Percentiles rank a stretch among this genome's conserved stretches.
Conservation (phyloP, 2,797 vertebrate species). For the Mus spretus region DNA sequence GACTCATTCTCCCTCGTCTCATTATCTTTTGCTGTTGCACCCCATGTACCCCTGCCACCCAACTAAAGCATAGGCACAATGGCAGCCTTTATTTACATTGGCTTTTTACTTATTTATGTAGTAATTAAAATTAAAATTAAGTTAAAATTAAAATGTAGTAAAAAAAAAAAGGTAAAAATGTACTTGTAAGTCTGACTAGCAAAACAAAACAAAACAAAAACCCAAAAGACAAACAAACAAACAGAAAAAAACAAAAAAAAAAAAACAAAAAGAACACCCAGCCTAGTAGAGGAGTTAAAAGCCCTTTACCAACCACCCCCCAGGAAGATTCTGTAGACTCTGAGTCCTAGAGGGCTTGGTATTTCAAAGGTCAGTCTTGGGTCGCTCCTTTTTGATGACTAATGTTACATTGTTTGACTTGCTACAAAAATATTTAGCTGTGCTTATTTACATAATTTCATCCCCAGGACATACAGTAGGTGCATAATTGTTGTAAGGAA, state of each 20-base stretch:
- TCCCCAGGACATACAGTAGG: constrained; percentile 68
- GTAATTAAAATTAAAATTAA: neutral
- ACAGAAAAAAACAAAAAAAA: too few species aligned
- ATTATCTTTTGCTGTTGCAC: constrained; percentile 4
- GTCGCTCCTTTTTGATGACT: constrained; percentile 70
- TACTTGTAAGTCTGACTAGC: too few species aligned
- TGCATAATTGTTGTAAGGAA: constrained; percentile 30
- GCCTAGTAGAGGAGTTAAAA: constrained; percentile 58
- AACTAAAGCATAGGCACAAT: neutral
- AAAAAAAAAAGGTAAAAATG: too few species aligned
- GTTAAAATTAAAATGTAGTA: too few species aligned
- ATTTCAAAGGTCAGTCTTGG: constrained; percentile 73
- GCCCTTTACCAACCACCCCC: neutral
- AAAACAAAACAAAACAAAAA: too few species aligned
- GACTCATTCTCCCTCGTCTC: neutral
- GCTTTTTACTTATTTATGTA: constrained; percentile 38
- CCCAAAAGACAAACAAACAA: too few species aligned
- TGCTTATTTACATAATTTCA: constrained; percentile 77
- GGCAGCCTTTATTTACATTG: neutral
- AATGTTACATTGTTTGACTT: constrained; percentile 67
- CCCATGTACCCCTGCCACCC: neutral
- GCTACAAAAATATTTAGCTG: constrained; percentile 74
- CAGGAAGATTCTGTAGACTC: constrained; percentile 72
- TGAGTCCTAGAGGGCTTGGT: constrained; percentile 16
- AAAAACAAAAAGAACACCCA: neutral